These are phyloP conservation scores for Lampris incognitus DNA, from an alignment of 2,113 vertebrate genomes.

Conservation along the genomic window DNA sequence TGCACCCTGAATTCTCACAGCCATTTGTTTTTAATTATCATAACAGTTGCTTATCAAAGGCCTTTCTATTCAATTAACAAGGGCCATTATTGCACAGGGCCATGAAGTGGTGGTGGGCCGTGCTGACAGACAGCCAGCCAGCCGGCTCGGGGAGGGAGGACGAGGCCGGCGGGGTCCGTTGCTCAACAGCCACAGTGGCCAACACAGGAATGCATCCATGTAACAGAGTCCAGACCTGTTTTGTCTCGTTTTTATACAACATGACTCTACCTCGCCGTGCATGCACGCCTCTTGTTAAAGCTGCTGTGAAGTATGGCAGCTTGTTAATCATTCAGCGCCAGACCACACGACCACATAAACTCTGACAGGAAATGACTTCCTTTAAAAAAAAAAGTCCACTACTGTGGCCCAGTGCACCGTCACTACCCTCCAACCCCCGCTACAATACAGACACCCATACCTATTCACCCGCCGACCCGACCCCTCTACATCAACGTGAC, in stretches of 20 bases:
- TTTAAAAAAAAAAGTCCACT: conserved; percentile 42
- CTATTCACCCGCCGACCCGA: conserved; percentile 17
- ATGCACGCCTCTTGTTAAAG: conserved; percentile 66
- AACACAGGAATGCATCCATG: conserved; percentile 80
- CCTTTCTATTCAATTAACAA: conserved; percentile 61
- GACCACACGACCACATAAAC: conserved; percentile 43
- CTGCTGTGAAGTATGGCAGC: conserved; percentile 56
- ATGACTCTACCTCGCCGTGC: conserved; percentile 51
- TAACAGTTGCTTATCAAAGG: conserved; percentile 33
- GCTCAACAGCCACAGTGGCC: conserved; percentile 68
- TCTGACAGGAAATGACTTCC: conserved; percentile 5
- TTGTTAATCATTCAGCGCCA: conserved; percentile 75
- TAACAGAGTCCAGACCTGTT: conserved; percentile 79
- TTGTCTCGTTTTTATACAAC: conserved; percentile 66
- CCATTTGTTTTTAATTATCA: conserved; percentile 42
- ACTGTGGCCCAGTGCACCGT: conserved; percentile 25
- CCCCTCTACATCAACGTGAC: conserved; percentile 14
- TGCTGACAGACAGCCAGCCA: conserved; percentile 51
- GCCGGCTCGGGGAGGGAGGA: conserved; percentile 48
- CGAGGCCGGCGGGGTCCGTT: conserved; percentile 2
- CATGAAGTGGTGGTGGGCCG: conserved; percentile 38
- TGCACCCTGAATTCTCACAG: conserved; percentile 23
- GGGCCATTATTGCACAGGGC: conserved; percentile 53
- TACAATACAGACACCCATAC: conserved; percentile 20
- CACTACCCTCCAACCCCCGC: conserved; percentile 3